Conservation (phyloP, 2,797 vertebrate species). For the Catamblyrhynchus diadema region DNA sequence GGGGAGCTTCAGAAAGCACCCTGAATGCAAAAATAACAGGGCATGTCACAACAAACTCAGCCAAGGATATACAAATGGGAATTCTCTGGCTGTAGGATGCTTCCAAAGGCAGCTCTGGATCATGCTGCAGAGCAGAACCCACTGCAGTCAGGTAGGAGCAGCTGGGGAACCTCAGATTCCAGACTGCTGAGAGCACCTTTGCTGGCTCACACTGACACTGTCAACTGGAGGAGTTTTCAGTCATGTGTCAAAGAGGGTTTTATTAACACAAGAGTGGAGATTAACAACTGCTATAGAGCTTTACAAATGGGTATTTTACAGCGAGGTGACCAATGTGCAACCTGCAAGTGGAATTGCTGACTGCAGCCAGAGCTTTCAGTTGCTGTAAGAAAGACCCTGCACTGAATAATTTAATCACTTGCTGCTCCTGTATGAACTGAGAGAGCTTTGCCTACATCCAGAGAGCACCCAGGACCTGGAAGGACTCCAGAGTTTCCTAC, state of each 20-base stretch:
- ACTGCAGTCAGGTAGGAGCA: neutral
- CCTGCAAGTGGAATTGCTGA: neutral
- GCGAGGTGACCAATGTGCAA: neutral
- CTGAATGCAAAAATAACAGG: slow-evolving; percentile 38
- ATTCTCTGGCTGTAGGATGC: slow-evolving; percentile 1
- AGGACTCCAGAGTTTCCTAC: neutral
- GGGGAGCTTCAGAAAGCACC: slow-evolving; percentile 17
- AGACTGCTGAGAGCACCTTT: neutral
- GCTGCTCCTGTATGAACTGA: neutral
- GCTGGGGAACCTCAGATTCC: neutral
- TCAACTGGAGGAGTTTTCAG: neutral
- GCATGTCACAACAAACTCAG: slow-evolving; percentile 29
- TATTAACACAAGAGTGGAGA: neutral
- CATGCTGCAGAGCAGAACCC: neutral
- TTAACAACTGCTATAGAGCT: neutral
- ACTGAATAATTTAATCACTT: neutral
- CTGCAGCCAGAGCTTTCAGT: neutral
- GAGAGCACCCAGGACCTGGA: neutral
- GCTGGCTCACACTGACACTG: neutral
- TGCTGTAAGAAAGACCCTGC: neutral
- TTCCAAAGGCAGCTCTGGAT: neutral
- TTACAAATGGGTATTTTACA: neutral
- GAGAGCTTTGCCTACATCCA: neutral
- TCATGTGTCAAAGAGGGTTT: neutral
- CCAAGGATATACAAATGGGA: slow-evolving; percentile 27